phyloP scores from a whole-genome alignment of 2,888 invertebrate genomes.

The Eulithis prunata region DNA sequence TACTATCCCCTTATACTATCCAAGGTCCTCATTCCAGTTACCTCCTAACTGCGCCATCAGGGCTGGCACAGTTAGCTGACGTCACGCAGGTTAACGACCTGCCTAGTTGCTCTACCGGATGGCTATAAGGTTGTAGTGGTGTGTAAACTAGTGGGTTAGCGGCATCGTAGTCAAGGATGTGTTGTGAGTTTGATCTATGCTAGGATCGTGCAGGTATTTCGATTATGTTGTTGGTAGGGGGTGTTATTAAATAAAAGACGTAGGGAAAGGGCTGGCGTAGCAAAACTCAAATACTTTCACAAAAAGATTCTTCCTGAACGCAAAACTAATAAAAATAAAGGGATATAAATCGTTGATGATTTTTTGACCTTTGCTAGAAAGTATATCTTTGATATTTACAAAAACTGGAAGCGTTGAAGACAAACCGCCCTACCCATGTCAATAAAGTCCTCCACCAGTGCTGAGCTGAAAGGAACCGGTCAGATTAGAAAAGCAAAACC shows the following conservation, averaged over 20 bases:
- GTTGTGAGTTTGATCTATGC: slow-evolving; percentile 17
- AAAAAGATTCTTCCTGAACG: too few species aligned
- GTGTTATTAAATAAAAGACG: not conserved
- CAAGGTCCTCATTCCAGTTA: slow-evolving; percentile 33
- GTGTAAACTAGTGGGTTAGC: slow-evolving; percentile 6
- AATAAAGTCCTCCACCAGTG: too few species aligned
- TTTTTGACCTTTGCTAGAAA: too few species aligned
- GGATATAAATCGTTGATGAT: too few species aligned
- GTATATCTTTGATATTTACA: too few species aligned
- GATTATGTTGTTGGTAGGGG: slow-evolving; percentile 1
- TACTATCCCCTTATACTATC: slow-evolving; percentile 10
- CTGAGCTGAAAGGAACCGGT: too few species aligned
- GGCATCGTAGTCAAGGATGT: slow-evolving; percentile 9
- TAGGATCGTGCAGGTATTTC: not conserved
- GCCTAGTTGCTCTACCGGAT: slow-evolving; percentile 42
- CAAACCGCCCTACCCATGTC: too few species aligned
- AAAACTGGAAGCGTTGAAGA: too few species aligned
- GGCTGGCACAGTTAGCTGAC: slow-evolving; percentile 56
- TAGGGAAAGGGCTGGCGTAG: not conserved
- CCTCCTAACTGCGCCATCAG: slow-evolving; percentile 34
- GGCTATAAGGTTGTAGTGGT: slow-evolving; percentile 31
- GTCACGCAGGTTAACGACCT: slow-evolving; percentile 54
- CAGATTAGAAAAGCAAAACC: too few species aligned
- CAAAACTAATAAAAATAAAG: too few species aligned
- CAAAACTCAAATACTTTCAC: too few species aligned